These are phyloP conservation scores for Hippopotamus amphibius DNA, from an alignment of 2,113 vertebrate genomes.

Conservation along the genomic window DNA sequence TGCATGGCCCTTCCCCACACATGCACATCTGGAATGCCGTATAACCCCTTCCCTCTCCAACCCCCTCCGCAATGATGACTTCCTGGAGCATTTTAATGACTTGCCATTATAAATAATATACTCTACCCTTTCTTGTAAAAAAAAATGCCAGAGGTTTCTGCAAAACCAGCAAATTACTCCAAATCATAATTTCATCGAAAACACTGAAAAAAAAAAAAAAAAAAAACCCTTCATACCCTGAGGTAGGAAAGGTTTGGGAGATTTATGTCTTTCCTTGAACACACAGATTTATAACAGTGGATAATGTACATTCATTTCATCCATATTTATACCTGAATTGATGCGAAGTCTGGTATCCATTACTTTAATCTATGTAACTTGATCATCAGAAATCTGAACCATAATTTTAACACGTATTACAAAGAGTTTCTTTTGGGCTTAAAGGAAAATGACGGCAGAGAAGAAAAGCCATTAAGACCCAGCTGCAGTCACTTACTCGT, in stretches of 20 bases:
- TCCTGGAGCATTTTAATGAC: constrained; percentile 84
- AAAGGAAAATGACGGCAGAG: constrained; percentile 84
- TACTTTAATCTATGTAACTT: constrained; percentile 91
- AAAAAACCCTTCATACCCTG: constrained; percentile 80
- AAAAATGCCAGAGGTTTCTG: constrained; percentile 78
- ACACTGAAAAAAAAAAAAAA: constrained; percentile 78
- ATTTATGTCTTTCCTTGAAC: constrained; percentile 89
- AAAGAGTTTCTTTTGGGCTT: constrained; percentile 86
- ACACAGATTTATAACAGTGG: constrained; percentile 87
- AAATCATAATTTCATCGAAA: constrained; percentile 84
- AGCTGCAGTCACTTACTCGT: constrained; percentile 86
- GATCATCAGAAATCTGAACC: constrained; percentile 89
- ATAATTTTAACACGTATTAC: constrained; percentile 88
- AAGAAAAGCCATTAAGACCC: constrained; percentile 84
- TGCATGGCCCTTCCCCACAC: constrained; percentile 53
- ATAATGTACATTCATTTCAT: constrained; percentile 89
- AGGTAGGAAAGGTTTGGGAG: constrained; percentile 84
- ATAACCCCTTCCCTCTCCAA: constrained; percentile 65
- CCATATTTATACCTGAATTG: constrained; percentile 89
- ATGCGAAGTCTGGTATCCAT: constrained; percentile 88
- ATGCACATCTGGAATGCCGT: constrained; percentile 76
- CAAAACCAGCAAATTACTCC: constrained; percentile 84
- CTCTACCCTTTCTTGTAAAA: constrained; percentile 63
- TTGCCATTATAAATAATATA: constrained; percentile 83
- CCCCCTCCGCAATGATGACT: constrained; percentile 56